Conservation (phyloP, 2,797 vertebrate genomes). For the Galago senegalensis region DNA sequence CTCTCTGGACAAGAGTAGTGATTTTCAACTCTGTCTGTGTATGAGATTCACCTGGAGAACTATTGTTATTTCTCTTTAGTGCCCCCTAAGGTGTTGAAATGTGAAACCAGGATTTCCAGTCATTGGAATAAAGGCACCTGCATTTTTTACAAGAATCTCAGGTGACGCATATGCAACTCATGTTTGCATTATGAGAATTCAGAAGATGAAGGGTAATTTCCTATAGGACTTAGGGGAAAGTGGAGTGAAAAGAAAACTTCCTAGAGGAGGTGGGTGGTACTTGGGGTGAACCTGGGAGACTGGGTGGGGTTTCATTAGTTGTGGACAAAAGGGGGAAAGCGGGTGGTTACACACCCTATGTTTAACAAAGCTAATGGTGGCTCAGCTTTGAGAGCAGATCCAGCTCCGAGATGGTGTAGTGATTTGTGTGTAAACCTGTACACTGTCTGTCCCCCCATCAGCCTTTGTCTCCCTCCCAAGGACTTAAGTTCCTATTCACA, state of each 20-base stretch:
- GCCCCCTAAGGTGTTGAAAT: background rate
- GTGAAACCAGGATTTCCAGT: background rate
- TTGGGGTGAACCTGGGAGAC: background rate
- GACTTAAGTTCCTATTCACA: background rate
- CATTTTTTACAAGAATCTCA: background rate
- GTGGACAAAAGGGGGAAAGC: background rate
- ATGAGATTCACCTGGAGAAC: background rate
- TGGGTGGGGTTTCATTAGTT: background rate
- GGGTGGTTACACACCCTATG: background rate
- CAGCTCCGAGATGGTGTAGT: background rate
- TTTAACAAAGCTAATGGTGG: background rate
- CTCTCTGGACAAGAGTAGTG: conserved; percentile 15
- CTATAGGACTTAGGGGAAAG: background rate
- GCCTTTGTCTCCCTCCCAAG: background rate
- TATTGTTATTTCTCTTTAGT: background rate
- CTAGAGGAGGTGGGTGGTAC: background rate
- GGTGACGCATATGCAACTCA: background rate
- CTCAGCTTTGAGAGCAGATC: too few species aligned
- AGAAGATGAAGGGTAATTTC: conserved; percentile 13
- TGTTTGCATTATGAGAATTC: background rate
- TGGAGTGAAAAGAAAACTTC: background rate
- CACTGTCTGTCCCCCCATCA: background rate
- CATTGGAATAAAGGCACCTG: background rate
- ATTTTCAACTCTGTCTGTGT: background rate
- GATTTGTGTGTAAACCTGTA: background rate